Base-by-base conservation (phyloP, 2,888 invertebrate genomes). In the Mimas tiliae region DNA sequence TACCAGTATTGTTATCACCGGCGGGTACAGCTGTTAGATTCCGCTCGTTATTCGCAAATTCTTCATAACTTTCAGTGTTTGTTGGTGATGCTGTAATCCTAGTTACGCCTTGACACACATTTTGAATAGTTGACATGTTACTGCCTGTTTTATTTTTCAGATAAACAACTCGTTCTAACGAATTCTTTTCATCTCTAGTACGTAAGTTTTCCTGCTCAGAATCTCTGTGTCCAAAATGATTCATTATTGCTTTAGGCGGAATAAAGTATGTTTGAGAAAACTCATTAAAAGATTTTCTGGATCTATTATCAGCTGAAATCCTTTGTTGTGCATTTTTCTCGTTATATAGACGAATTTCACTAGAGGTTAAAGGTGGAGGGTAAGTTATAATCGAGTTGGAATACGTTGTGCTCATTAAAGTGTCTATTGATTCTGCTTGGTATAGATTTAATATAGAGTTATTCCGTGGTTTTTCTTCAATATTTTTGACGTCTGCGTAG, bases 361-460 rank as follows among this genome's bases (percentile, higher is more conserved):
- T 83, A 16, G 77, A 74, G 33, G 74, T 74, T 69, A 75, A 64
- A 53, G 68, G 73, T 19, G 84, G 78, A 65, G 89, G 87, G 70
- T 90, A 89, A 9, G 88, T 89, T 55, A 89, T 85, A 48, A 89
- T 79, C 12, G 83, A 79, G 74, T 82, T 81, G 11, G 84, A 84
- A 68, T 78, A 74, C 48, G 77, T 79, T 21, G 72, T 69, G 65
- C 76, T 75, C 12, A 74, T 11, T 34, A 58, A 55, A 4, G 63
- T 67, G 16, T 64, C 21, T 27, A 77, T 64, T 34, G 81, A 76
- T 65, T 73, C 69, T 21, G 69, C 65, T 68, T 74, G 69, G 16
- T 68, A 63, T 52, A 34, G 27, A 45, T 67, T 68, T 19, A 42
- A 27, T 53, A 68, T 65, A 4, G 11, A 16, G 27, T 63, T 19